A percentile compares a stretch with the other conserved stretches of the same genome.
phyloP scores from a whole-genome alignment of 1,140 invertebrate species.

The Scaptomyza graminum region DNA sequence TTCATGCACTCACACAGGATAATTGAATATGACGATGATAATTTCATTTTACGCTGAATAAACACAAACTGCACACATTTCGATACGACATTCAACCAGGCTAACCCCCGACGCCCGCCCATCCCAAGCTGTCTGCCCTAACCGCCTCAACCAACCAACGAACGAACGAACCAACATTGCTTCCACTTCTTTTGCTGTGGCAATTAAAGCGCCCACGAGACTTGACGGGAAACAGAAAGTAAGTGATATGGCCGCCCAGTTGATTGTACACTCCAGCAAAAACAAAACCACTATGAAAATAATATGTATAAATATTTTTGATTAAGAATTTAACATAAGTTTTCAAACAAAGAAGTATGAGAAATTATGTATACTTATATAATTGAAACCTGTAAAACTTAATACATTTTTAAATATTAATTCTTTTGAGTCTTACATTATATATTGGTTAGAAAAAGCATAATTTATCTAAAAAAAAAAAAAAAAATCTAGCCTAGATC shows the following conservation, averaged over 20 bases:
- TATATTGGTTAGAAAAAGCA: no score
- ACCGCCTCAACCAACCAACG: no score
- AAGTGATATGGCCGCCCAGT: conserved; percentile 37
- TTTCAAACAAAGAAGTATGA: no score
- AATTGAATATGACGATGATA: conserved; percentile 77
- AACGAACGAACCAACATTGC: neutral
- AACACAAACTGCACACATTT: conserved; percentile 69
- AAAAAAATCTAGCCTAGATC: no score
- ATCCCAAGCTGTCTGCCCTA: neutral
- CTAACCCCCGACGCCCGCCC: neutral
- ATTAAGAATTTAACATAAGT: no score
- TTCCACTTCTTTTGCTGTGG: conserved; percentile 29
- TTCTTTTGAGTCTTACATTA: no score
- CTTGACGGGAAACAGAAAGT: conserved; percentile 28
- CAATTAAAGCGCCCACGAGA: conserved; percentile 62
- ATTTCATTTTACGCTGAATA: conserved; percentile 75
- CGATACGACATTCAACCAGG: conserved; percentile 30
- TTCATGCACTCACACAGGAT: conserved; percentile 55
- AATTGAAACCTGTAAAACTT: no score
- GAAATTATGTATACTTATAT: no score
- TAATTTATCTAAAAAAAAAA: no score
- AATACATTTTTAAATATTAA: no score
- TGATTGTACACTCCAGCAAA: neutral
- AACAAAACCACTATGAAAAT: neutral
- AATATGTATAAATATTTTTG: no score